A percentile compares a stretch with the other conserved stretches of the same genome.
Conservation (phyloP, 1,140 invertebrate species). For the Galendromus occidentalis region DNA sequence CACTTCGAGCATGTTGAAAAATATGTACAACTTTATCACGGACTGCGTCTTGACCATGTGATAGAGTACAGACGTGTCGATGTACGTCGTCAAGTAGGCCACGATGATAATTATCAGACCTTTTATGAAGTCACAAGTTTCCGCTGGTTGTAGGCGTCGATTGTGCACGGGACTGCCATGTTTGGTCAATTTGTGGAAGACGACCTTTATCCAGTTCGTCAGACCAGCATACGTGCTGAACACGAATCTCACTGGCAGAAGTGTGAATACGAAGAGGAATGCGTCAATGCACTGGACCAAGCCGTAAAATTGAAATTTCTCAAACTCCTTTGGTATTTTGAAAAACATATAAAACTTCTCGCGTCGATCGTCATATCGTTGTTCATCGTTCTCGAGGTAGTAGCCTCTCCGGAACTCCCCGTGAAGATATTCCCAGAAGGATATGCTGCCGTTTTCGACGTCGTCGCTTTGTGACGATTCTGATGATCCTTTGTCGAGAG, state of each 20-base stretch:
- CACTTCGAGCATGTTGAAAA: conserved; percentile 98
- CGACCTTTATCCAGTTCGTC: conserved; percentile 10
- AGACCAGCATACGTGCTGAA: conserved; percentile 35
- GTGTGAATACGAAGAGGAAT: conserved; percentile 91
- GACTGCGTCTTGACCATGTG: conserved; percentile 96
- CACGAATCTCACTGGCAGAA: conserved; percentile 75
- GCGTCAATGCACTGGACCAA: conserved; percentile 94
- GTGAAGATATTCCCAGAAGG: conserved; percentile 42
- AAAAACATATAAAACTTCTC: conserved; percentile 95
- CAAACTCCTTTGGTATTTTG: conserved; percentile 70
- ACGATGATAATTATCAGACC: conserved; percentile 65
- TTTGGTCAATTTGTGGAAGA: conserved; percentile 11
- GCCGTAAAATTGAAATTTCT: conserved; percentile 77
- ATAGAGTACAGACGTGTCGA: conserved; percentile 96
- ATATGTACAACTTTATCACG: conserved; percentile 96
- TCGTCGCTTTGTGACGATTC: neutral
- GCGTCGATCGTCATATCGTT: conserved; percentile 68
- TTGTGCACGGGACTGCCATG: neutral
- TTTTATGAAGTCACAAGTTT: conserved; percentile 90
- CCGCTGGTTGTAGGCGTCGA: conserved; percentile 53
- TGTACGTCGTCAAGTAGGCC: conserved; percentile 59
- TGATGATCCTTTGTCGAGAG: neutral
- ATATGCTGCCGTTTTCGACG: neutral
- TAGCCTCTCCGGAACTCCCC: conserved; percentile 77
- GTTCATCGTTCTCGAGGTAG: conserved; percentile 75